phyloP scores from a whole-genome alignment of 1,140 invertebrate genomes.

The Megathymus violae region DNA sequence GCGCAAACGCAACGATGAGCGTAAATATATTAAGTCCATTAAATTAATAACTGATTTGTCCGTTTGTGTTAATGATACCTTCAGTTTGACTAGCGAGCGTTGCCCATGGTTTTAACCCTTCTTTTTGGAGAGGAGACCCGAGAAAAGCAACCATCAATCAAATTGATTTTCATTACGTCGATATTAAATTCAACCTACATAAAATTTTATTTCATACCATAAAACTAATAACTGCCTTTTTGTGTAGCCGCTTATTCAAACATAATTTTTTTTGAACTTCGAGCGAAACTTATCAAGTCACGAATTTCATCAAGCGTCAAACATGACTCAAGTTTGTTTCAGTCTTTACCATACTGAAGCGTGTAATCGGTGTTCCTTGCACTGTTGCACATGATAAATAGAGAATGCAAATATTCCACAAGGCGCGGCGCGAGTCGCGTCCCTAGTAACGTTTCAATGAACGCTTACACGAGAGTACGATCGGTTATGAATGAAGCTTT shows the following conservation, averaged over 20 bases:
- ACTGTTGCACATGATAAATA: conserved; percentile 38
- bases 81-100: too few species aligned
- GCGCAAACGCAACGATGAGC: neutral
- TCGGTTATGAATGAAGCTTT: conserved; percentile 36
- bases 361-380: conserved; percentile 35
- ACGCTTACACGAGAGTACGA: conserved; percentile 9
- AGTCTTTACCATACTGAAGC: conserved; percentile 30
- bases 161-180: neutral
- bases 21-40: neutral
- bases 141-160: neutral
- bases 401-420: conserved; percentile 31
- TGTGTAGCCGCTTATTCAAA: too few species aligned
- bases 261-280: too few species aligned
- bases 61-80: too few species aligned
- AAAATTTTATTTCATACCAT: too few species aligned
- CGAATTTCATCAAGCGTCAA: conserved; percentile 3
- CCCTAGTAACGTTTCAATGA: conserved; percentile 26
- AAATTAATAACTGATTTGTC: too few species aligned
- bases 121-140: too few species aligned
- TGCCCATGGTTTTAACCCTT: too few species aligned
- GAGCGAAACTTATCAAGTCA: too few species aligned
- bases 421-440: conserved; percentile 5
- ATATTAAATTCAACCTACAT: too few species aligned
- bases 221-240: too few species aligned
- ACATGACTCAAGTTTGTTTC: conserved; percentile 32